Evolutionary conservation across 2,113 vertebrate genomes (phyloP).

Genomic region (Saiga tatarica): DNA sequence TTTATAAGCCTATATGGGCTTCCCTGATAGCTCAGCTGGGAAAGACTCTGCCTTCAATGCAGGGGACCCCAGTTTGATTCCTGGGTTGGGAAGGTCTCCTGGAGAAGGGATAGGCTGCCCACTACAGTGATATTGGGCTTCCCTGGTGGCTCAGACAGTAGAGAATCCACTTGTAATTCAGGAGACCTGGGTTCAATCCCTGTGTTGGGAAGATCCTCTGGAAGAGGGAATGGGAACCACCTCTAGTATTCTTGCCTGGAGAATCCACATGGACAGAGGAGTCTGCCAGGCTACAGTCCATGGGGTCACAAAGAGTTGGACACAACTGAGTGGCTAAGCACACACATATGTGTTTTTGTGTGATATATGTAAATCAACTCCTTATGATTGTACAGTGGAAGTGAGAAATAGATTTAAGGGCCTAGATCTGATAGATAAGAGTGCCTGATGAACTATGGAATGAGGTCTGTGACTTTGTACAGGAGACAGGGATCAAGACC

Average conservation of each 20-base stretch:
- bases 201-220: not conserved
- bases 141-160: not conserved
- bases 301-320: not conserved
- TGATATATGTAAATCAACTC: not conserved
- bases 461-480: too few species aligned
- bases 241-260: not conserved
- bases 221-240: not conserved
- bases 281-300: not conserved
- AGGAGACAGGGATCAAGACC: too few species aligned
- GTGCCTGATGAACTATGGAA: too few species aligned
- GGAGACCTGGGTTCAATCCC: not conserved
- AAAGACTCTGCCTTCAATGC: not conserved
- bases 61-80: not conserved
- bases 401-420: too few species aligned
- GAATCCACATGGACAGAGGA: not conserved
- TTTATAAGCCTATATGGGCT: not conserved
- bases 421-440: too few species aligned
- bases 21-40: not conserved
- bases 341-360: not conserved
- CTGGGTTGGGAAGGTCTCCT: not conserved
- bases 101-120: not conserved
- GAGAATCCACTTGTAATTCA: not conserved
- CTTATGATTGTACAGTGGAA: too few species aligned
- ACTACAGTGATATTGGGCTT: not conserved
- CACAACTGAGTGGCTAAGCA: not conserved